These are phyloP conservation scores for Lepidonotus clava DNA, from an alignment of 2,888 invertebrate genomes.

Conservation along the genomic window DNA sequence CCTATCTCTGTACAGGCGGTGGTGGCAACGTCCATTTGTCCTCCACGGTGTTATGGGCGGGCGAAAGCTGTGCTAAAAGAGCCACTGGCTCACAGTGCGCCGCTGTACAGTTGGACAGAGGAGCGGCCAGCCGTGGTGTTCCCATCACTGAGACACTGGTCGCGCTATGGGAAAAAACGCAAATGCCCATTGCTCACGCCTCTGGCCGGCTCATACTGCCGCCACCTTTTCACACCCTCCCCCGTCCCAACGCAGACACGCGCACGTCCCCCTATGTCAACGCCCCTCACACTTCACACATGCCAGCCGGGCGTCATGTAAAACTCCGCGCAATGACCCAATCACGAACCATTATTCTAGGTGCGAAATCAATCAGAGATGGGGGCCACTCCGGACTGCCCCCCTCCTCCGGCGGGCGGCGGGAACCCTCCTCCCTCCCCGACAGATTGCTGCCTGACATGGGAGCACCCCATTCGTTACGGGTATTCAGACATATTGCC, in stretches of 20 bases:
- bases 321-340: background rate
- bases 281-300: background rate
- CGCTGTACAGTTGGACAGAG: background rate
- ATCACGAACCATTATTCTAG: slow-evolving; percentile 44
- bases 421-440: background rate
- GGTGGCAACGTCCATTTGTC: background rate
- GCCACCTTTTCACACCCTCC: background rate
- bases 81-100: background rate
- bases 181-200: no score
- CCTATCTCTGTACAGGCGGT: background rate
- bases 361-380: slow-evolving; percentile 49
- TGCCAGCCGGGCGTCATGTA: background rate
- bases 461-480: slow-evolving; percentile 37
- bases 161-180: no score
- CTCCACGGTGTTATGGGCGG: background rate
- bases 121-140: background rate
- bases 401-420: background rate
- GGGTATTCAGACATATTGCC: slow-evolving; percentile 46
- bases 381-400: background rate
- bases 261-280: background rate
- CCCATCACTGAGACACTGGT: background rate
- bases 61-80: background rate
- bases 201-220: no score
- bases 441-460: slow-evolving; percentile 22
- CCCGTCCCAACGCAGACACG: background rate